These are phyloP conservation scores for Cynaeus angustus DNA, from an alignment of 2,888 invertebrate genomes.

Conservation along the genomic window DNA sequence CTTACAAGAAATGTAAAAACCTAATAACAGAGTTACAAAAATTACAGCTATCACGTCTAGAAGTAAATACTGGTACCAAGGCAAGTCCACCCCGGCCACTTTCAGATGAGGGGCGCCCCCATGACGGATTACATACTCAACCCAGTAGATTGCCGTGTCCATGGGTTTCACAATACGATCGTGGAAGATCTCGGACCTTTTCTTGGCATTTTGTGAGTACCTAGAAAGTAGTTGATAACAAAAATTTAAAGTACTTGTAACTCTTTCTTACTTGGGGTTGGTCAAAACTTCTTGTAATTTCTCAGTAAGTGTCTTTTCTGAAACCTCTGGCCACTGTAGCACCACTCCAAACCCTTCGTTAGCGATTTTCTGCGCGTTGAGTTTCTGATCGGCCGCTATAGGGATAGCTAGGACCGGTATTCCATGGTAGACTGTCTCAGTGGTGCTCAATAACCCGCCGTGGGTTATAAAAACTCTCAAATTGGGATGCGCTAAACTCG, in stretches of 20 bases:
- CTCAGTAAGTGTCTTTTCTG: constrained; percentile 50
- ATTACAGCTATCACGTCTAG: not conserved
- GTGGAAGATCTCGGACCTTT: constrained; percentile 55
- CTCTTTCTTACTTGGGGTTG: constrained; percentile 53
- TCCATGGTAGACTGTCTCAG: constrained; percentile 73
- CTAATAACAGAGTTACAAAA: not conserved
- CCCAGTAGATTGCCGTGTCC: constrained; percentile 60
- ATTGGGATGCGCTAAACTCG: constrained; percentile 72
- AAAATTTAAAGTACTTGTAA: not conserved
- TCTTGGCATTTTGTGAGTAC: constrained; percentile 55
- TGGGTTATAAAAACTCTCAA: constrained; percentile 75
- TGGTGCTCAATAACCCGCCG: constrained; percentile 75
- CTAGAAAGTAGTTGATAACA: constrained; percentile 48
- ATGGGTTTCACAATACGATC: constrained; percentile 57
- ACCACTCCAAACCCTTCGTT: constrained; percentile 55
- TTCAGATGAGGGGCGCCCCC: constrained; percentile 59
- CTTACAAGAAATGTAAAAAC: not conserved
- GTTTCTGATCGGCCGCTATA: constrained; percentile 73
- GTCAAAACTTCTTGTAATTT: constrained; percentile 54
- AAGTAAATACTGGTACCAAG: constrained; percentile 53
- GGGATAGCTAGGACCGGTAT: constrained; percentile 74
- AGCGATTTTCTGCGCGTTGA: constrained; percentile 70
- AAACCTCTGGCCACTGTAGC: constrained; percentile 47
- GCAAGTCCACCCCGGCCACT: constrained; percentile 51
- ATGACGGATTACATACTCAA: constrained; percentile 60